Evolutionary conservation across 2,113 vertebrate species (phyloP), one percentile per base, ranked within the genome.

Genomic region (Eira barbara): DNA sequence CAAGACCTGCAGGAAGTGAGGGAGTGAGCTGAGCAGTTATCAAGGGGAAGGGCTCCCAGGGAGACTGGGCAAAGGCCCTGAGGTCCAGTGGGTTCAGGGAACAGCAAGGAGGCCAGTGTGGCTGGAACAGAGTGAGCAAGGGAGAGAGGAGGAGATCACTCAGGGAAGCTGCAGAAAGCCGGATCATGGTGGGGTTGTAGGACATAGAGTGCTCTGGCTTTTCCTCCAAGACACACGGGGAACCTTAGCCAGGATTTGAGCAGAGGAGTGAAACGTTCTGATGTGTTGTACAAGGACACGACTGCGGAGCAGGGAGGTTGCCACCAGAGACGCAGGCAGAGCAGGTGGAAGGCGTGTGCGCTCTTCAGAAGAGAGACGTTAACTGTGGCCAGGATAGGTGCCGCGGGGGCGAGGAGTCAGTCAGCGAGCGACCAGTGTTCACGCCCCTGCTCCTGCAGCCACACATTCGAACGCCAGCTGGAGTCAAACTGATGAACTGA

Each of bases 171-270:
- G 20, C 31, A 34, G 31, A 36, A 59, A 45, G 25, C 63, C 21
- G 36, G n/a, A 7, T 17, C 25, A 11, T 0, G 1, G 55, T 0
- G 4, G 23, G 39, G 21, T 29, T 31, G 4, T 2, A 5, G 7
- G 39, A 34, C 3, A 4, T 4, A 1, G 5, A 39, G n/a, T 1
- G 2, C 13, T 36, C 4, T 81, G 52, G 55, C 36, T 85, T 47
- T 89, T 45, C 34, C 59, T 81, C 67, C 15, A 14, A 69, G 59
- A 69, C 42, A 57, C 42, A 88, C 0, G 10, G 17, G 45, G 42
- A 67, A 69, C 45, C 61, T 34, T 0, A 27, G 59, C 45, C 59
- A 67, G 42, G 49, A 61, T 69, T 27, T 34, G 7, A 81, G 23
- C 34, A 81, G 34, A 83, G 20, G 17, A 61, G n/a, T 34, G 12